These are phyloP conservation scores for Tringa solitaria DNA, from an alignment of 2,113 vertebrate species.

Conservation along the genomic window DNA sequence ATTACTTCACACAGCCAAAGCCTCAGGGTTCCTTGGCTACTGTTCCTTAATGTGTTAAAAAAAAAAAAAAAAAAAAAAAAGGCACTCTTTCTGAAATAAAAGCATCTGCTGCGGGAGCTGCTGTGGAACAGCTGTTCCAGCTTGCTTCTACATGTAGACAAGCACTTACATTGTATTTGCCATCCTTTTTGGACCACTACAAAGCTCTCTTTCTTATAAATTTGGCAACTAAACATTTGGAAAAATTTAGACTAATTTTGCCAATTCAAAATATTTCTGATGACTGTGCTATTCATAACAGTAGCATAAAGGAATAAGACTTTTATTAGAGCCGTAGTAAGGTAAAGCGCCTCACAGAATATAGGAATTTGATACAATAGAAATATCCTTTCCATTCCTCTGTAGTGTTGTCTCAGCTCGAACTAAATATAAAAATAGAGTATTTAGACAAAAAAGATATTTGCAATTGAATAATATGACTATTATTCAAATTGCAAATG, in stretches of 20 bases:
- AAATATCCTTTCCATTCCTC: neutral
- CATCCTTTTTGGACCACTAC: neutral
- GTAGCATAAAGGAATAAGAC: neutral
- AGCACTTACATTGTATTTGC: neutral
- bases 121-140: neutral
- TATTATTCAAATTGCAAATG: slow-evolving; percentile 30
- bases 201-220: slow-evolving; percentile 4
- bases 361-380: neutral
- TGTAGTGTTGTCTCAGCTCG: neutral
- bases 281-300: neutral
- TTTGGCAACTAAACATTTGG: slow-evolving; percentile 7
- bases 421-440: neutral
- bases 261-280: neutral
- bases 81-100: neutral
- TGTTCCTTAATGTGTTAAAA: neutral
- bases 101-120: neutral
- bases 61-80: neutral
- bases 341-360: neutral
- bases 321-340: neutral
- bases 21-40: slow-evolving; percentile 34
- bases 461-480: slow-evolving; percentile 25
- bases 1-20: neutral
- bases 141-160: neutral
- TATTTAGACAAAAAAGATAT: slow-evolving; percentile 30
- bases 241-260: neutral